Evolutionary conservation across 2,888 invertebrate species (phyloP).

Genomic region (Cosmia pyralina): DNA sequence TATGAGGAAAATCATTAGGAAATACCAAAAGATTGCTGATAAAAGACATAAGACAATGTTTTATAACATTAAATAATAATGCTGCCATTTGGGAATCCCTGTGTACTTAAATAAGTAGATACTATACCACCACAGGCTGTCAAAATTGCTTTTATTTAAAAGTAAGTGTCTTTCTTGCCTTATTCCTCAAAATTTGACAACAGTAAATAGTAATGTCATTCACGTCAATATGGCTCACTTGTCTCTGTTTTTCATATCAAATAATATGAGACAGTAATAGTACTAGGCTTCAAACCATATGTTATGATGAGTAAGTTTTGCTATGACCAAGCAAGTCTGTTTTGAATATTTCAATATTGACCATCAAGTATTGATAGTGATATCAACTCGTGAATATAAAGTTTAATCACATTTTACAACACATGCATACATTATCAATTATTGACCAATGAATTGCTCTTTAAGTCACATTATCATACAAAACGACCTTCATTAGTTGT

Average conservation of each 20-base stretch:
- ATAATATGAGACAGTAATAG: constrained; percentile 28
- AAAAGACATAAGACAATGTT: neutral
- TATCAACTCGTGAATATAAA: constrained; percentile 13
- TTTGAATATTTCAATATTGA: constrained; percentile 17
- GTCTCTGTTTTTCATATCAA: neutral
- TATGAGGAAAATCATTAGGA: constrained; percentile 6
- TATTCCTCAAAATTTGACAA: neutral
- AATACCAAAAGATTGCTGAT: constrained; percentile 17
- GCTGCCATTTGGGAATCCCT: neutral
- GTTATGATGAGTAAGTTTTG: constrained; percentile 8
- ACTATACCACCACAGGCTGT: neutral
- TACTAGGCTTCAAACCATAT: constrained; percentile 14
- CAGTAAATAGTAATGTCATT: neutral
- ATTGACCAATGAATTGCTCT: constrained; percentile 19
- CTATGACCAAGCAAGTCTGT: constrained; percentile 10
- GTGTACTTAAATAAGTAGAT: neutral
- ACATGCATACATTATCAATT: constrained; percentile 33
- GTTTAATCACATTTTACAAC: constrained; percentile 34
- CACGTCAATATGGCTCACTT: neutral
- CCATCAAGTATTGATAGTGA: constrained; percentile 31
- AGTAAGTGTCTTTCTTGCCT: neutral
- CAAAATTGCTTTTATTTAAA: neutral
- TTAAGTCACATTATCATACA: constrained; percentile 15
- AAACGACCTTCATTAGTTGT: constrained; percentile 20
- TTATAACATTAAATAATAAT: neutral